Base-by-base conservation (phyloP, 2,797 vertebrate genomes). In the Alauda arvensis region DNA sequence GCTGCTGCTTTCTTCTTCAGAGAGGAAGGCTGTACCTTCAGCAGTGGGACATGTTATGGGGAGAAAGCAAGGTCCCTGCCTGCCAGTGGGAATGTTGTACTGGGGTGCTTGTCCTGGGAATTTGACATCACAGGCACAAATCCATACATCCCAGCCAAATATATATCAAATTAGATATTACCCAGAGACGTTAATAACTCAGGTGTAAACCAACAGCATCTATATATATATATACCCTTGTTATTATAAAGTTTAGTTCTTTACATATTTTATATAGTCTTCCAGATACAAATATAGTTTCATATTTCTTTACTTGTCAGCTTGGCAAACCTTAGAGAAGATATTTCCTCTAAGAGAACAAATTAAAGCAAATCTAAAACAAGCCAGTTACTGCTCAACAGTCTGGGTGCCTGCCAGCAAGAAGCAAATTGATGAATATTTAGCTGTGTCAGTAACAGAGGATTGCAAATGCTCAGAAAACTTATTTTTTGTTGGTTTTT, bases 321-420 rank as follows among this genome's bases (percentile, higher is more conserved):
- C 77, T 85, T 88, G 86, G 60, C 70, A 94, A 77, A 31, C 43
- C 49, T 88, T 51, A 80, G n/a, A n/a, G 29, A 76, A 84, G 88
- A 85, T 5, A 23, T 77, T 86, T 92, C 81, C 71, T 89, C 56
- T 63, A 56, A 83, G 59, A 69, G 84, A 85, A 90, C 59, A 77
- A 83, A 94, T 87, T 87, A 83, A 80, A 83, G 57, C 43, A 85
- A 67, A 56, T 90, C 93, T 89, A 83, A 78, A 94, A 91, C 66
- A 85, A 93, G 56, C 18, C 70, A 81, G 82, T 70, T 88, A 57
- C 46, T 90, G 34, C 77, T 91, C 67, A 92, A 37, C 46, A 89
- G 51, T 51, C 60, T 91, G 86, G 17, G 34, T 48, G 31, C 31
- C 61, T 85, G 90, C 82, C 90, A 95, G 61, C 63, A 85, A 72